Evolutionary conservation across 2,888 invertebrate genomes (phyloP).

Genomic region (Drosophila basisetae): DNA sequence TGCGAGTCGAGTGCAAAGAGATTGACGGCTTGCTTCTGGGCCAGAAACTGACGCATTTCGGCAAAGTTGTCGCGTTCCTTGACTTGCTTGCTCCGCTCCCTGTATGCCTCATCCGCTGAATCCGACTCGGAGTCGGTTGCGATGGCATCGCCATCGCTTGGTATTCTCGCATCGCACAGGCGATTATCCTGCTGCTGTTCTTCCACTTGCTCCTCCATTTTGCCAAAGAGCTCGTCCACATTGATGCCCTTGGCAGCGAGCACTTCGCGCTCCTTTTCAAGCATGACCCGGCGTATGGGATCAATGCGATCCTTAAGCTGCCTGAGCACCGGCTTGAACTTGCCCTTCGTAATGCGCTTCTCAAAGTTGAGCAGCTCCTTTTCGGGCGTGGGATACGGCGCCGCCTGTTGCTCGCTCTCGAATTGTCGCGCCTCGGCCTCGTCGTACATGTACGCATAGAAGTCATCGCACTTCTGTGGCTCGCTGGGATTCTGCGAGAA

Average conservation of each 20-base stretch:
- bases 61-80: slow-evolving; percentile 83
- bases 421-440: slow-evolving; percentile 70
- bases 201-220: slow-evolving; percentile 38
- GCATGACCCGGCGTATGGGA: slow-evolving; percentile 84
- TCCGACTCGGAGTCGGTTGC: slow-evolving; percentile 56
- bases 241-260: slow-evolving; percentile 84
- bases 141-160: slow-evolving; percentile 29
- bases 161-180: slow-evolving; percentile 23
- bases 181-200: slow-evolving; percentile 62
- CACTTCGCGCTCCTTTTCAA: slow-evolving; percentile 83
- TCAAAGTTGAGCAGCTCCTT: slow-evolving; percentile 83
- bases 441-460: slow-evolving; percentile 84
- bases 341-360: slow-evolving; percentile 83
- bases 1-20: slow-evolving; percentile 75
- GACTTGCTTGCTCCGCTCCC: slow-evolving; percentile 72
- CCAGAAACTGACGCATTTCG: slow-evolving; percentile 84
- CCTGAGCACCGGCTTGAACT: slow-evolving; percentile 84
- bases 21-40: slow-evolving; percentile 83
- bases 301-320: slow-evolving; percentile 84
- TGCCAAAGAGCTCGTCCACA: slow-evolving; percentile 82
- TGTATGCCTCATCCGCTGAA: slow-evolving; percentile 76
- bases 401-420: slow-evolving; percentile 61
- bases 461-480: slow-evolving; percentile 81
- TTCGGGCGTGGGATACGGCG: slow-evolving; percentile 69
- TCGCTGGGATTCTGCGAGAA: slow-evolving; percentile 75